phyloP scores from a whole-genome alignment of 2,888 invertebrate species.

The Lithophane leautieri region DNA sequence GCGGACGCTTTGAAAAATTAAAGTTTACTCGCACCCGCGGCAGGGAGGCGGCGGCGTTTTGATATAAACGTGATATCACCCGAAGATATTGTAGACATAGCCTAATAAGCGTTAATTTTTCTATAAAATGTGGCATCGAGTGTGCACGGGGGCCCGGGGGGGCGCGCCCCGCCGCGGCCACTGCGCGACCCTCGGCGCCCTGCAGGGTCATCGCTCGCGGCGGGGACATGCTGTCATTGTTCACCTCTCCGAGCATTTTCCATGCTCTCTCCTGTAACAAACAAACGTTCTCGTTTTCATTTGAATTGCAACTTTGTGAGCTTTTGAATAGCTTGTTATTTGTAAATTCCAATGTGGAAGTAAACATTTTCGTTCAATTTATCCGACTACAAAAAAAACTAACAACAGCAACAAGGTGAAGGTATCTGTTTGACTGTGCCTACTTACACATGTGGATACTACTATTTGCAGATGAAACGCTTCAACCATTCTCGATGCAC shows the following conservation, averaged over 20 bases:
- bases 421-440: conserved; percentile 2
- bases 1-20: conserved; percentile 88
- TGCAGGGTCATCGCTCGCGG: conserved; percentile 87
- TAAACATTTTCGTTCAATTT: neutral
- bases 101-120: conserved; percentile 88
- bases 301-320: conserved; percentile 26
- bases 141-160: conserved; percentile 75
- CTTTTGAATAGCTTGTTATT: neutral
- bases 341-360: conserved; percentile 8
- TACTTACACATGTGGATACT: neutral
- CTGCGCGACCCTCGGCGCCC: conserved; percentile 80
- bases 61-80: conserved; percentile 80
- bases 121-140: conserved; percentile 79
- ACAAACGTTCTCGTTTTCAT: conserved; percentile 49
- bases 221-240: conserved; percentile 89
- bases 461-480: conserved; percentile 13
- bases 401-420: neutral
- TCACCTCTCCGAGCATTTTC: conserved; percentile 85
- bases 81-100: conserved; percentile 86
- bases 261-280: conserved; percentile 89
- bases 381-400: neutral
- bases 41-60: conserved; percentile 75
- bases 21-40: conserved; percentile 83
- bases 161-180: conserved; percentile 78
- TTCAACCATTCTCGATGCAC: conserved; percentile 42